Conservation (phyloP, 2,113 vertebrate genomes). For the Syngnathus typhle region DNA sequence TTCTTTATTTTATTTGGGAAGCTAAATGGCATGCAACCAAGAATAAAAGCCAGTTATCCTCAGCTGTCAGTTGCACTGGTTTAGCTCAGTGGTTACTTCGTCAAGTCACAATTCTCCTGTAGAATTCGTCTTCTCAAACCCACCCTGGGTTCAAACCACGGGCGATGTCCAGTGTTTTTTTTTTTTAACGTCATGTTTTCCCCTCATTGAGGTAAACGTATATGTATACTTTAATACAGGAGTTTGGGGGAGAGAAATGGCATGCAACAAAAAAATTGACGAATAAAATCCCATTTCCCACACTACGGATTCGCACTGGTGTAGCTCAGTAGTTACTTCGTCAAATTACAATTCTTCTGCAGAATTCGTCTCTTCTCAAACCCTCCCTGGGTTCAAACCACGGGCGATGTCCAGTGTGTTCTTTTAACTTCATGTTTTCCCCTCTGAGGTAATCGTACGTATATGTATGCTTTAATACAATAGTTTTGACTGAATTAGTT, state of each 20-base stretch:
- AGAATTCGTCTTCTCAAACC: not conserved
- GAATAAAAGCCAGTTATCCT: not conserved
- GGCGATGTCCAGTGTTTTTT: not conserved
- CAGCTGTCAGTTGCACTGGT: not conserved
- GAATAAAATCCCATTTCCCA: not conserved
- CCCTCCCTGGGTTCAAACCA: not conserved
- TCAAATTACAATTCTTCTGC: too few relatives aligned
- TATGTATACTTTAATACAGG: too few relatives aligned
- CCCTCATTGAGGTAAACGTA: too few relatives aligned
- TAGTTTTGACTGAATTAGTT: too few relatives aligned
- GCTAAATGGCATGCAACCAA: not conserved
- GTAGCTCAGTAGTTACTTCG: conserved; percentile 6
- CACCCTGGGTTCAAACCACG: not conserved
- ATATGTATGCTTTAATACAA: too few relatives aligned
- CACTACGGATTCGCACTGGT: not conserved
- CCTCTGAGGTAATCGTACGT: too few relatives aligned
- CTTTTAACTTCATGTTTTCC: not conserved
- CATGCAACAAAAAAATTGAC: not conserved
- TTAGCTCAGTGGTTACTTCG: conserved; percentile 6
- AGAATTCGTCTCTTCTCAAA: not conserved
- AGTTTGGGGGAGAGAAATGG: not conserved
- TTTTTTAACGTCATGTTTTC: not conserved
- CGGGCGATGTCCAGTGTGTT: conserved; percentile 10
- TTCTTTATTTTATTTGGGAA: not conserved
- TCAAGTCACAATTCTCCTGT: too few relatives aligned